A percentile compares a stretch with the other conserved stretches of the same genome.
These are phyloP conservation scores for Parauchenoglanis punctatus DNA, from an alignment of 2,797 vertebrate genomes.

Conservation along the genomic window DNA sequence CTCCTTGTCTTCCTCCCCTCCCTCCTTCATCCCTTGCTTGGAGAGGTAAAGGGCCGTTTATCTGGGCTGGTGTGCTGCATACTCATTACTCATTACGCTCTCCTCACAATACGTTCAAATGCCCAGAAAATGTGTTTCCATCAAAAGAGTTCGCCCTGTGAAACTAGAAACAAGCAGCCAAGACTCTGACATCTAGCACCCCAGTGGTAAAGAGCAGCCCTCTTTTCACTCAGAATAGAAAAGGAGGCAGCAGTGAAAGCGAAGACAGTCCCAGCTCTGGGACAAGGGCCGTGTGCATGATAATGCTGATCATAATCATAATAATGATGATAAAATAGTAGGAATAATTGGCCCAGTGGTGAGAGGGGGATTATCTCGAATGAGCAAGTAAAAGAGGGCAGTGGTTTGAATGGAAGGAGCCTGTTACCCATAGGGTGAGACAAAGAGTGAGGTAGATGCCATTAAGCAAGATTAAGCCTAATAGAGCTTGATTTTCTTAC, in stretches of 20 bases:
- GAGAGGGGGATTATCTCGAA: slow-evolving; percentile 87
- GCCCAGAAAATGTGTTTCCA: slow-evolving; percentile 93
- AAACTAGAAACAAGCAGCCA: slow-evolving; percentile 58
- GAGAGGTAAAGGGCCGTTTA: slow-evolving; percentile 63
- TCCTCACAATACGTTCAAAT: slow-evolving; percentile 93
- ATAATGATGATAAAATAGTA: slow-evolving; percentile 90
- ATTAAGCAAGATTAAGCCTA: slow-evolving; percentile 99
- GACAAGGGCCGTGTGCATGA: slow-evolving; percentile 78
- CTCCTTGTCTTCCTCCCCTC: slow-evolving; percentile 33
- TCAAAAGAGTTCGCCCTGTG: slow-evolving; percentile 84
- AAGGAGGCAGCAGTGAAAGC: slow-evolving; percentile 57
- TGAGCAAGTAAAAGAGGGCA: slow-evolving; percentile 86
- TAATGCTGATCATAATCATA: slow-evolving; percentile 87
- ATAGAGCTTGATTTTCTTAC: slow-evolving; percentile 94
- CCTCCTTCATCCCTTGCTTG: slow-evolving; percentile 32
- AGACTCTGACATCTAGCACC: slow-evolving; percentile 50
- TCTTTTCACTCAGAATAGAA: slow-evolving; percentile 78
- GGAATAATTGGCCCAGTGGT: slow-evolving; percentile 89
- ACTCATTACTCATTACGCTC: slow-evolving; percentile 69
- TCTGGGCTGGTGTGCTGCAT: slow-evolving; percentile 65
- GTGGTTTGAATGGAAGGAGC: slow-evolving; percentile 88
- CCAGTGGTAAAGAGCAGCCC: slow-evolving; percentile 75
- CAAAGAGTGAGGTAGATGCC: slow-evolving; percentile 91
- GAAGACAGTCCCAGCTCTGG: slow-evolving; percentile 73
- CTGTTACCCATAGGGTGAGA: slow-evolving; percentile 90